Evolutionary conservation across 35 echinoderm and acorn worm genomes (phyloP), one percentile per base, ranked within the genome.

Genomic region (Apostichopus parvimensis): DNA sequence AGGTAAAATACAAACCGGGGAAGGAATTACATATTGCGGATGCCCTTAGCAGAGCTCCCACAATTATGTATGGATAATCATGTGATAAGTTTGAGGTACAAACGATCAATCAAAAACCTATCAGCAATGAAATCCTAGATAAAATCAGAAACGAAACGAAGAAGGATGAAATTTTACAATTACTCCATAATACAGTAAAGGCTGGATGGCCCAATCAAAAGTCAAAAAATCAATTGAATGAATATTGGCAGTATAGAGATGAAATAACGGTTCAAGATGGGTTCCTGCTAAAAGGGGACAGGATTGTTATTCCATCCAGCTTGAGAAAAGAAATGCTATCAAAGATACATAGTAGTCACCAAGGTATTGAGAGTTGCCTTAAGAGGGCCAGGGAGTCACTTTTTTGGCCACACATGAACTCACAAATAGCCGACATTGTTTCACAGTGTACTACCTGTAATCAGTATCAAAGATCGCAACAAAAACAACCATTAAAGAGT

Each of bases 331-430:
- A 82, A 13, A 92, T 83, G 56, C 8, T 92, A 70, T 6, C 6
- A 2, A 92, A 92, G 57, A 70, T 92, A 26, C 90, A 81, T 34
- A 80, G 54, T 20, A 80, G 90, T 25, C 76, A 90, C 55, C 54
- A 79, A 54, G 76, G 58, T 20, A 61, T 25, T 1, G 76, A 79
- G 58, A 78, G 58, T 58, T 91, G 87, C 52, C 28, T 52, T 6
- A 80, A 80, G 25, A 80, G n/a, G 52, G 28, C 52, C 23, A 45
- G 78, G 52, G 78, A 86, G 15, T 61, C 83, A 21, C 83, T 86
- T 24, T 86, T 86, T 92, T 98, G 96, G 93, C 87, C 79, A 8
- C 11, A 79, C 25, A 95, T 98, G 87, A 93, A 54, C 60, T 90
- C 64, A 1, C 93, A 97, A 34, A 58, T 98, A 64, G 26, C 79